Evolutionary conservation across 2,797 vertebrate genomes (phyloP).

Genomic region (Clarias pachynema): DNA sequence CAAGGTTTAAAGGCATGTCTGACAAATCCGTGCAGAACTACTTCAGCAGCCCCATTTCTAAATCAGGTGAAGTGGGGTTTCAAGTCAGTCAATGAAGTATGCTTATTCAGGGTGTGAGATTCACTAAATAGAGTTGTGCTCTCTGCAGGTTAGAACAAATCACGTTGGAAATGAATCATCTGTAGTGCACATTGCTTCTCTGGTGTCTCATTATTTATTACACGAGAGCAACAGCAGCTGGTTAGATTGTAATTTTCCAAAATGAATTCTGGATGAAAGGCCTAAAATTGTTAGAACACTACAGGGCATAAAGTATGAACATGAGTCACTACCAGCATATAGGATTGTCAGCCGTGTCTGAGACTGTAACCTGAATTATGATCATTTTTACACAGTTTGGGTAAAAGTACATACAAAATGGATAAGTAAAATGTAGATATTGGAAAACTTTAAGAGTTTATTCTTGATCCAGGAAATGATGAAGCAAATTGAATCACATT

Average conservation of each 20-base stretch:
- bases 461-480: background rate
- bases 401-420: background rate
- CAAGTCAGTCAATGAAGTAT: conserved; percentile 36
- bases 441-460: background rate
- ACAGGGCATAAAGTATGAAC: background rate
- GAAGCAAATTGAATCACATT: background rate
- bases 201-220: conserved; percentile 14
- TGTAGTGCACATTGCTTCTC: background rate
- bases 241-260: background rate
- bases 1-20: conserved; percentile 51
- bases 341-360: background rate
- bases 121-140: background rate
- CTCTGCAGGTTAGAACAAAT: background rate
- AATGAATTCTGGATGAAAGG: conserved; percentile 1
- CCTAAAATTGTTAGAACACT: conserved; percentile 9
- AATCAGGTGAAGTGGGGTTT: conserved; percentile 18
- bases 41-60: conserved; percentile 20
- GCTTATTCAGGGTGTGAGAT: conserved; percentile 13
- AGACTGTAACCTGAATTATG: conserved; percentile 15
- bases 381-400: background rate
- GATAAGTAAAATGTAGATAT: background rate
- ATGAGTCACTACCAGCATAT: background rate
- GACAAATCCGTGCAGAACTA: conserved; percentile 42
- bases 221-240: background rate
- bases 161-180: conserved; percentile 1